Base-by-base conservation (phyloP, 1,140 invertebrate genomes). In the Caenorhabditis brenneri region DNA sequence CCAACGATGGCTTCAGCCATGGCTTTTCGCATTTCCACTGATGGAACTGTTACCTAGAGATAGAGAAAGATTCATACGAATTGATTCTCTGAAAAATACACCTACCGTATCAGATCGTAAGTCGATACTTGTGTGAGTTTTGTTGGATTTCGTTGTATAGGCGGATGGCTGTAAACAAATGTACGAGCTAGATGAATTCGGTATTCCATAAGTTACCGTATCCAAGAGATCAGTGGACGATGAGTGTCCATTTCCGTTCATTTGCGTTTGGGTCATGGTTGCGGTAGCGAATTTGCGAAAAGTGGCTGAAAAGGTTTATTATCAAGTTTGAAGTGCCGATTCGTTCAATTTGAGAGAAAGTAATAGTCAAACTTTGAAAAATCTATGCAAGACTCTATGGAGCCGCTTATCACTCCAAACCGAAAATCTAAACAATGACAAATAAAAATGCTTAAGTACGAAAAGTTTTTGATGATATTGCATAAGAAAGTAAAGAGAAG, bases 1-100 rank as follows among this genome's bases (percentile, higher is more conserved):
- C 96, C 96, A 10, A 98, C 94, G 31, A 93, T 93, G 0, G 96
- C 96, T 60, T 94, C 92, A 55, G 93, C 93, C 95, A 98, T 98
- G 1, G 95, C 95, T 87, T 94, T 91, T 85, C 94, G 93, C 96
- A 98, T 98, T 79, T 93, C 93, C 36, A 92, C 86, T 5, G 94
- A 95, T 9, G 96, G 96, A 90, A 81, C 49, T 16, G 84, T 85
- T 51, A 85, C 80, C 80, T 53, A 29, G 58, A 58, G 16, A 93
- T 94, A 1, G n/a, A n/a, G n/a, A 46, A 48, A 65, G 10, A 6
- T 10, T 6, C 19, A 24, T 36, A 84, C 42, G 27, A 27, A 83
- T 27, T 53, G 19, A 60, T 5, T 5, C 12, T 42, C 39, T 6
- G 39, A n/a, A n/a, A n/a, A n/a, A n/a, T n/a, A n/a, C n/a, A 16